Evolutionary conservation across 2,888 invertebrate genomes (phyloP), one percentile per base, ranked within the genome.

Genomic region (Lampropteryx suffumata): DNA sequence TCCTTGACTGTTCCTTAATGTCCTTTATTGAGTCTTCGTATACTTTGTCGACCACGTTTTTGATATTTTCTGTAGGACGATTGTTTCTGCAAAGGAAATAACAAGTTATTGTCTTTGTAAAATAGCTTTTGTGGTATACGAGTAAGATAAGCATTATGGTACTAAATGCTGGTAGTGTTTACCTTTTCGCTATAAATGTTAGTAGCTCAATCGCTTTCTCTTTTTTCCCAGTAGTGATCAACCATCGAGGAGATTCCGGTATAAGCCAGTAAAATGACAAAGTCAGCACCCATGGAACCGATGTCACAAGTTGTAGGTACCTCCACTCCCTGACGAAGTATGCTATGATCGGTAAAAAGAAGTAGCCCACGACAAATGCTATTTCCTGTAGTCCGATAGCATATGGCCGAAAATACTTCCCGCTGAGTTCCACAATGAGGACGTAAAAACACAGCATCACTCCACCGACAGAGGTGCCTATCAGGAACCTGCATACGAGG

Each of bases 241-340:
- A 83, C 95, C 95, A 96, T 45, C 96, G 90, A 0, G 96, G 95
- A 1, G 95, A 95, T 82, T 96, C 96, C 0, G 95, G 95, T 45
- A 95, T 82, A 5, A 95, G 68, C 92, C 94, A 94, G 66, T 92
- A 93, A 59, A 93, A 94, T 0, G 90, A 76, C 29, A 93, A 74
- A 3, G 94, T 85, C 27, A 93, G 57, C 4, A 84, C 65, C 74
- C 92, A 92, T 0, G 88, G 89, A 1, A 78, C 64, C 29, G 92
- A 92, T 4, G 92, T 91, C 0, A 87, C 88, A 9, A 93, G 69
- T 67, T 93, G 93, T 27, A 93, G 82, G 48, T 85, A 70, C 51
- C 92, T 84, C 94, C 94, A 94, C 30, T 93, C 91, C 44, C 92
- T 82, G 1, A 92, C 82, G 57, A 86, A 89, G 67, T 92, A 93